phyloP scores from a whole-genome alignment of 2,113 vertebrate genomes.

The Lampris megalopsis region DNA sequence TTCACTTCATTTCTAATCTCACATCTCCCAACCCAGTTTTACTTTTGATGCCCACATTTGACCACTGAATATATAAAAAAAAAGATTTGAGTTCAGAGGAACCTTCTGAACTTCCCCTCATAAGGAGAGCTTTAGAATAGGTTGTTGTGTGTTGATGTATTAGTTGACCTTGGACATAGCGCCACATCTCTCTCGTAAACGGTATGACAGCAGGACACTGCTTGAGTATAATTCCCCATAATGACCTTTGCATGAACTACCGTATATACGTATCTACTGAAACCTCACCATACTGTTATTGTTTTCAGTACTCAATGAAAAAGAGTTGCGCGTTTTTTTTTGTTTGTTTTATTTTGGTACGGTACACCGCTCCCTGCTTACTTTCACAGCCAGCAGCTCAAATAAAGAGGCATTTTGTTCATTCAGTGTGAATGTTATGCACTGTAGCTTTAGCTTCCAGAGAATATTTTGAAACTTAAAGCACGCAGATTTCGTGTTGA shows the following conservation, averaged over 20 bases:
- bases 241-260: constrained; percentile 34
- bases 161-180: constrained; percentile 54
- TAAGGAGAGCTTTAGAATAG: constrained; percentile 18
- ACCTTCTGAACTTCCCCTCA: constrained; percentile 38
- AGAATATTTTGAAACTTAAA: constrained; percentile 7
- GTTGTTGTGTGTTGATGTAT: constrained; percentile 30
- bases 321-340: neutral
- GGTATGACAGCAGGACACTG: constrained; percentile 45
- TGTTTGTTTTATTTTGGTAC: neutral
- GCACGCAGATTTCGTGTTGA: constrained; percentile 22
- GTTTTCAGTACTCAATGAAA: constrained; percentile 2
- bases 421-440: constrained; percentile 19
- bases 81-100: constrained; percentile 35
- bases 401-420: constrained; percentile 7
- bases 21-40: constrained; percentile 26
- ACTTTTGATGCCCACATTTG: constrained; percentile 44
- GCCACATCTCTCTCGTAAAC: constrained; percentile 40
- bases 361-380: neutral
- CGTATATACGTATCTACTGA: constrained; percentile 37
- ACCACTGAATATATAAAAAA: constrained; percentile 29
- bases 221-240: constrained; percentile 9
- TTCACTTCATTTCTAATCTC: constrained; percentile 6
- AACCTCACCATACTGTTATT: constrained; percentile 4
- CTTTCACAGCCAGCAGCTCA: constrained; percentile 22
- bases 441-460: neutral